A percentile compares a stretch with the other conserved stretches of the same genome.
phyloP scores from a whole-genome alignment of 2,888 invertebrate species.

The Pycnomerus fuliginosus region DNA sequence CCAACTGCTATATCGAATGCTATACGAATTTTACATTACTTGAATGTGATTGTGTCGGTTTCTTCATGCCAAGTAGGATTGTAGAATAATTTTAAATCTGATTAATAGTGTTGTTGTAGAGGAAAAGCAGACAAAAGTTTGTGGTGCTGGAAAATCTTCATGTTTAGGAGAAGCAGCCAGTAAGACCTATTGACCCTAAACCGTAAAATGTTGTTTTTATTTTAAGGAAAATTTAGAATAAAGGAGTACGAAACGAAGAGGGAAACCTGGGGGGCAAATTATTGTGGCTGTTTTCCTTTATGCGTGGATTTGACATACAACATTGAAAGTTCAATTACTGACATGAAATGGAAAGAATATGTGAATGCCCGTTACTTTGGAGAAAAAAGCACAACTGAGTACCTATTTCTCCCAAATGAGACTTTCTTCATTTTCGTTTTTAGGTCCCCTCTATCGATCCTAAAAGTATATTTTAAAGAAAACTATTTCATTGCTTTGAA shows the following conservation, averaged over 20 bases:
- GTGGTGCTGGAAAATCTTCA: conserved; percentile 55
- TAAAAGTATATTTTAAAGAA: conserved; percentile 65
- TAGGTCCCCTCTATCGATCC: conserved; percentile 7
- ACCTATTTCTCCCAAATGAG: not conserved
- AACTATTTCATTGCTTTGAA: conserved; percentile 67
- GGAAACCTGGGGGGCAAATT: conserved; percentile 34
- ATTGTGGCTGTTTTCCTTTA: conserved; percentile 46
- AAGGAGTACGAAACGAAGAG: conserved; percentile 37
- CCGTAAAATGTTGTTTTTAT: conserved; percentile 4
- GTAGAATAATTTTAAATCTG: conserved; percentile 3
- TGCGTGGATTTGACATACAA: conserved; percentile 46
- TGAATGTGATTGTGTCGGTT: conserved; percentile 52
- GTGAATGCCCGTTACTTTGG: not conserved
- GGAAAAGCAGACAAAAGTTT: conserved; percentile 57
- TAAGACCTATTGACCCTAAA: conserved; percentile 17
- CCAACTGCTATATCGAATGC: conserved; percentile 71
- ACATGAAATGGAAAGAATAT: conserved; percentile 33
- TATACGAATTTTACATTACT: conserved; percentile 64
- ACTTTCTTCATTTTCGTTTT: too few species aligned
- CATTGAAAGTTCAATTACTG: conserved; percentile 44
- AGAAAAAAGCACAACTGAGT: not conserved
- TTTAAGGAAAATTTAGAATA: conserved; percentile 25
- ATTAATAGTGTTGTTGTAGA: conserved; percentile 43
- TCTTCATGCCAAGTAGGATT: conserved; percentile 64
- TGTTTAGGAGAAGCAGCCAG: conserved; percentile 56